Evolutionary conservation across 2,888 invertebrate genomes (phyloP), one percentile per base, ranked within the genome.

Genomic region (Hydriomena furcata): DNA sequence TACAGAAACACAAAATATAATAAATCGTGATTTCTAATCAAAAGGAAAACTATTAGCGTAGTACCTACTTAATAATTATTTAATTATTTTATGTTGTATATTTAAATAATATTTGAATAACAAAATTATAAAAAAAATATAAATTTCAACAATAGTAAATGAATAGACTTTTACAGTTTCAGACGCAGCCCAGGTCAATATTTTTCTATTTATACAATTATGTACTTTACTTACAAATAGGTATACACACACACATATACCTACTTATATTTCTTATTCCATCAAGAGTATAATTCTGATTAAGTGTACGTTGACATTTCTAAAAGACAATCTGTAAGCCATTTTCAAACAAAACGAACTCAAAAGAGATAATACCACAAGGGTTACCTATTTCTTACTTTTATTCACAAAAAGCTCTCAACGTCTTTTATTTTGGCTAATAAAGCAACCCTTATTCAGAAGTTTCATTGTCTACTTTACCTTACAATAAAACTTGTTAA

Each of bases 381-480:
- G 37, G 30, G 49, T 44, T 46, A 65, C 68, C 63, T 64, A 59
- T 60, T 62, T 60, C 56, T 63, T 63, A 61, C 38, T 48, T 48
- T 63, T 57, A 59, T 59, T 63, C 32, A 55, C 60, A 59, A 65
- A 63, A 53, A 63, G 65, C 54, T 63, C 31, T 51, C 46, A 51
- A 45, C 53, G 55, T 54, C 60, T 62, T 73, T 73, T 65, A 68
- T 68, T 65, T 55, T 49, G 42, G 48, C 55, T 59, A 66, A 68
- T 71, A 68, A 70, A 65, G 51, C 59, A 66, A 68, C 66, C 65
- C 58, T 64, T 68, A 70, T 69, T 70, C 63, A 61, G 58, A 71
- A 70, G 68, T 71, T 73, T 69, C 68, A 69, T 66, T 71, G 66
- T 60, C 61, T 63, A 67, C 63, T 62, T 66, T 62, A 65, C 65